Evolutionary conservation across 2,888 invertebrate species (phyloP).

Genomic region (Nipponacmea schrenckii): DNA sequence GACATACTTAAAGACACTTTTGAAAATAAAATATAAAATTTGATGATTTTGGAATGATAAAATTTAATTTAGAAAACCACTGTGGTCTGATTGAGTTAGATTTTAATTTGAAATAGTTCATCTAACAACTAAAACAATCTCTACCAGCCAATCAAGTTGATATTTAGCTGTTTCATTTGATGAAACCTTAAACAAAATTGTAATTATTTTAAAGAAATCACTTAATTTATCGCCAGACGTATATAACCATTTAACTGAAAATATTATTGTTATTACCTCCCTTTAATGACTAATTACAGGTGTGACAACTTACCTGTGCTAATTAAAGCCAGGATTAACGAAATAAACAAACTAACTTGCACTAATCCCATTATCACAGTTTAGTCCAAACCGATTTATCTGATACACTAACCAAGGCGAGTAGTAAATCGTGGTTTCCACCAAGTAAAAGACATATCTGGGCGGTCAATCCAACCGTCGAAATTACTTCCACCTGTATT

Average conservation of each 20-base stretch:
- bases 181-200: no score
- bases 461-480: not conserved
- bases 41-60: no score
- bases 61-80: no score
- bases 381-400: not conserved
- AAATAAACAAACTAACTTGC: not conserved
- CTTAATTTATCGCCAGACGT: no score
- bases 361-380: not conserved
- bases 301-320: not conserved
- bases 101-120: no score
- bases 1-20: no score
- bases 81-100: no score
- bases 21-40: no score
- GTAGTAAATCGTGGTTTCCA: not conserved
- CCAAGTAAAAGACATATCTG: not conserved
- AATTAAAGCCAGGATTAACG: not conserved
- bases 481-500: not conserved
- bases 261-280: constrained; percentile 3
- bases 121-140: no score
- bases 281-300: not conserved
- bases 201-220: no score
- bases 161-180: no score
- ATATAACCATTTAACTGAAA: not conserved
- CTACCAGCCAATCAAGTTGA: no score
- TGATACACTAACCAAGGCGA: not conserved